phyloP scores from a whole-genome alignment of 2,888 invertebrate species.

The Caenorhabditis parvicauda region DNA sequence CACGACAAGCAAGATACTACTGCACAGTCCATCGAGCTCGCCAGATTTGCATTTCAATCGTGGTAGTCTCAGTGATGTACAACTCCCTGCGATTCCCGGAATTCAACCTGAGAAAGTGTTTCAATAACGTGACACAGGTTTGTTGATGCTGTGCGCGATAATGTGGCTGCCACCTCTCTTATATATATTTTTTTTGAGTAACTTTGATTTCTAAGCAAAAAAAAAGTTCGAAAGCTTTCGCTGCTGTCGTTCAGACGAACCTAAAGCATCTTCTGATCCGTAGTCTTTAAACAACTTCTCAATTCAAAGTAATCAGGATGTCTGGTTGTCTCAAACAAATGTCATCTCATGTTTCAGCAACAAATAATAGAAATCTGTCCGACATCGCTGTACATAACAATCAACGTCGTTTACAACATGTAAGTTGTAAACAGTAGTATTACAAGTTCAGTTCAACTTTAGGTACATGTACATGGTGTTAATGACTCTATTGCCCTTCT shows the following conservation, averaged over 20 bases:
- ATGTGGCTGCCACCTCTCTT: no score
- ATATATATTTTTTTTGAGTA: neutral
- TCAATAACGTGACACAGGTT: conserved; percentile 54
- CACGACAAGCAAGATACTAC: conserved; percentile 28
- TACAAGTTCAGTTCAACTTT: neutral
- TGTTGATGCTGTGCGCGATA: conserved; percentile 3
- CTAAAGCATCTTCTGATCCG: no score
- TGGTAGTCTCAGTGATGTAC: conserved; percentile 52
- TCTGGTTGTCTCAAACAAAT: no score
- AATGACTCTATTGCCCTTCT: conserved; percentile 62
- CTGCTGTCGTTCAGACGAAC: no score
- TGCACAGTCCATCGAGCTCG: conserved; percentile 55
- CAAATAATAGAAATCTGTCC: conserved; percentile 62
- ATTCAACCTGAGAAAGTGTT: conserved; percentile 58
- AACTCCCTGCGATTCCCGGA: conserved; percentile 62
- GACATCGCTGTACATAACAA: conserved; percentile 56
- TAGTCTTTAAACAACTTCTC: no score
- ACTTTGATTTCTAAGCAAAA: conserved; percentile 1
- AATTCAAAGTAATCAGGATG: no score
- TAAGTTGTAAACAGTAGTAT: conserved; percentile 3
- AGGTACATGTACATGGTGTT: conserved; percentile 60
- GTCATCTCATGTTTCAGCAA: conserved; percentile 32
- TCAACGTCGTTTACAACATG: conserved; percentile 60
- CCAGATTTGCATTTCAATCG: conserved; percentile 46
- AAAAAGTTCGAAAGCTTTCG: neutral